These are phyloP conservation scores for Prenolepis imparis DNA, from an alignment of 2,888 invertebrate genomes.

Conservation along the genomic window DNA sequence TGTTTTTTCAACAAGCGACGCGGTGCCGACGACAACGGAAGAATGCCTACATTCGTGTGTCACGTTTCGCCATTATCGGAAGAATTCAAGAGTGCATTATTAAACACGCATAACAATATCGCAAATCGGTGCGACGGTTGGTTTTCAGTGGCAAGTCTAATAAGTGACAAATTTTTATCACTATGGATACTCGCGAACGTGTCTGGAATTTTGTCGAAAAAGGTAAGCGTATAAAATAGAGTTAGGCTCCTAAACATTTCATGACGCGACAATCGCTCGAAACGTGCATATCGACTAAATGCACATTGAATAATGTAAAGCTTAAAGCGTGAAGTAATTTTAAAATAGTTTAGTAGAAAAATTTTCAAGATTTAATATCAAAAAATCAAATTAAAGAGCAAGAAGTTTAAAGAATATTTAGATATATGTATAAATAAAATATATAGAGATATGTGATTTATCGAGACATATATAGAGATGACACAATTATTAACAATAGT, in stretches of 20 bases:
- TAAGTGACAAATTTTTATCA: slow-evolving; percentile 10
- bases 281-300: slow-evolving; percentile 1
- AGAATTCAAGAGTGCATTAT: slow-evolving; percentile 56
- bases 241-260: slow-evolving; percentile 32
- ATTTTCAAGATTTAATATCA: neutral
- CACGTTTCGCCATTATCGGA: slow-evolving; percentile 71
- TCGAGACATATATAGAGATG: no score
- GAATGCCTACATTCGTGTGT: slow-evolving; percentile 67
- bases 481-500: neutral
- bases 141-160: neutral
- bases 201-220: slow-evolving; percentile 71
- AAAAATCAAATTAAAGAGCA: neutral
- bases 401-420: neutral
- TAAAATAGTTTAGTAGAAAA: neutral
- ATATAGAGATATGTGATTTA: no score
- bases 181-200: slow-evolving; percentile 73
- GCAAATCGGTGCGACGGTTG: slow-evolving; percentile 12
- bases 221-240: slow-evolving; percentile 68
- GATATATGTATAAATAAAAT: neutral
- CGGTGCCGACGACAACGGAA: slow-evolving; percentile 70
- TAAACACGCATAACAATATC: slow-evolving; percentile 61
- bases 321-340: neutral
- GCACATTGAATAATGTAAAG: slow-evolving; percentile 28
- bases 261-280: slow-evolving; percentile 36
- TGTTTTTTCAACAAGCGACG: slow-evolving; percentile 79